Evolutionary conservation across 2,113 vertebrate genomes (phyloP).

Genomic region (Tretioscincus oriximinensis): DNA sequence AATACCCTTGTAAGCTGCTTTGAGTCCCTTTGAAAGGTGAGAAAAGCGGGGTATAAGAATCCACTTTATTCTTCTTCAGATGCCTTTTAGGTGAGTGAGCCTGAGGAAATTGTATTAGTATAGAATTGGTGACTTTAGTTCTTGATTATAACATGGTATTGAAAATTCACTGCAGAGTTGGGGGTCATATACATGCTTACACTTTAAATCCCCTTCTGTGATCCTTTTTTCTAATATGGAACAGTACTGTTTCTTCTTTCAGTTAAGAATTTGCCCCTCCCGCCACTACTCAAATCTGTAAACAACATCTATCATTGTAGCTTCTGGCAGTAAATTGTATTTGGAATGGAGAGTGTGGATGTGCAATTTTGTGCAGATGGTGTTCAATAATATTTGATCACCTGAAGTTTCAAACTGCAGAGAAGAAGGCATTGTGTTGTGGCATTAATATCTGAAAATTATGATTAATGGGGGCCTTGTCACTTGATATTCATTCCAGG

Average conservation of each 20-base stretch:
- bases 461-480: constrained; percentile 75
- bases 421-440: constrained; percentile 64
- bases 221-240: background rate
- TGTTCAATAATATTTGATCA: constrained; percentile 52
- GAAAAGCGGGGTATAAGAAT: too few species aligned
- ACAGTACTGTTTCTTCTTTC: background rate
- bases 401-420: constrained; percentile 61
- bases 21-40: too few species aligned
- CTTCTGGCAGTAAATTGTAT: constrained; percentile 20
- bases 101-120: background rate
- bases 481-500: constrained; percentile 72
- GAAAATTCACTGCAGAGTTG: background rate
- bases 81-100: background rate
- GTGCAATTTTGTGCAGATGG: constrained; percentile 45
- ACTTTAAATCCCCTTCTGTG: background rate
- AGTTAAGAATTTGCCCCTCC: background rate
- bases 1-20: too few species aligned
- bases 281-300: background rate
- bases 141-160: background rate
- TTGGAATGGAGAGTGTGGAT: constrained; percentile 30
- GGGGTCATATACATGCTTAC: background rate
- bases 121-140: background rate
- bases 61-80: too few species aligned
- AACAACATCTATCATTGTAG: constrained; percentile 28
- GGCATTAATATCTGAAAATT: constrained; percentile 62